Evolutionary conservation across 2,888 invertebrate species (phyloP), one percentile per base, ranked within the genome.

Genomic region (Lycocerus yunnanus): DNA sequence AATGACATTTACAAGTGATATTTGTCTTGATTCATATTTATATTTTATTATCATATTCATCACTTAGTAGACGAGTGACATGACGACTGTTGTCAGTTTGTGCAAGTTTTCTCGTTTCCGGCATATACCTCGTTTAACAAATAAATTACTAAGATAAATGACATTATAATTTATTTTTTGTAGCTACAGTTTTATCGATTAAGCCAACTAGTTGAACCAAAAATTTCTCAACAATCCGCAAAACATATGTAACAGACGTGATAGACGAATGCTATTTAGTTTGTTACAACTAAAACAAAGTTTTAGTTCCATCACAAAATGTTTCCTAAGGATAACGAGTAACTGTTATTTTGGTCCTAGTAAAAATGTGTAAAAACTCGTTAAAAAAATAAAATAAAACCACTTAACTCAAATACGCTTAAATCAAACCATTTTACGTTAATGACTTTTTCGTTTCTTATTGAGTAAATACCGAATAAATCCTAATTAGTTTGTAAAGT

Each of bases 41-140:
- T 82, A 83, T 83, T 82, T 83, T 82, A 83, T 81, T 82, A 82
- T 82, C 81, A 80, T 82, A 82, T 83, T 83, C 81, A 82, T 81
- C 80, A 78, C 80, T 73, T 79, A 78, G 80, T 78, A 78, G 75
- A 80, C 77, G 75, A 77, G 77, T 80, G 77, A 81, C 81, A 82
- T 81, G 78, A 81, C 81, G 79, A 80, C 80, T 80, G 80, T 79
- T 80, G 79, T 80, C 80, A 78, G 72, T 80, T 79, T 78, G 75
- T 76, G 76, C 75, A 78, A 79, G 76, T 79, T 77, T 78, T 77
- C 79, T 78, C 81, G 78, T 81, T 80, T 78, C 81, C 69, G 79
- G 74, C 79, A 75, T 68, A 58, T 24, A 71, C 71, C 74, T 75
- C 43, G 43, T 43, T 80, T 81, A 63, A 82, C 82, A 80, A 82